These are phyloP conservation scores for Sycophaga agraensis DNA, from an alignment of 1,140 invertebrate species.

Conservation along the genomic window DNA sequence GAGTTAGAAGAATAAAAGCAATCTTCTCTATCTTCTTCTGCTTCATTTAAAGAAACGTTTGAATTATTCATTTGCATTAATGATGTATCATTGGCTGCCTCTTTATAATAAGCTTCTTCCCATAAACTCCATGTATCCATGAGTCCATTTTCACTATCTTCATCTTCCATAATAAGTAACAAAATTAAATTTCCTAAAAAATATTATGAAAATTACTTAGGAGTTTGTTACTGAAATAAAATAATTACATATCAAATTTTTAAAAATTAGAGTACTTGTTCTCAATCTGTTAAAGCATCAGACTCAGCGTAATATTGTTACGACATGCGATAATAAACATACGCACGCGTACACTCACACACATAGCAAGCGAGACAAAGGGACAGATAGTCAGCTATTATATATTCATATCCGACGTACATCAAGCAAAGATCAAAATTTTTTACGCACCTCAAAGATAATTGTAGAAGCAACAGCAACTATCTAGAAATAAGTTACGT, in stretches of 20 bases:
- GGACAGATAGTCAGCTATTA: no score
- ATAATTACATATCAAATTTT: not conserved
- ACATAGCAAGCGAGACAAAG: no score
- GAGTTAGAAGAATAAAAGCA: conserved; percentile 24
- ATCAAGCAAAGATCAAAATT: not conserved
- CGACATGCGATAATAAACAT: no score
- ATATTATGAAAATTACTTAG: conserved; percentile 10
- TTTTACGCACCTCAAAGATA: not conserved
- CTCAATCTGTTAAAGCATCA: no score
- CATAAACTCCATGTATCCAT: conserved; percentile 44
- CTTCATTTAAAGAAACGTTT: conserved; percentile 40
- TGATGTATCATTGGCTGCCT: conserved; percentile 37
- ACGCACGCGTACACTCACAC: no score
- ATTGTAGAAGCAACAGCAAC: not conserved
- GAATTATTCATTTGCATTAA: conserved; percentile 39
- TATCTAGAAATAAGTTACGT: no score
- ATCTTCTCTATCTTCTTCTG: conserved; percentile 33
- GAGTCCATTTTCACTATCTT: conserved; percentile 49
- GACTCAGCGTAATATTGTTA: no score
- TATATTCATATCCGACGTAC: no score
- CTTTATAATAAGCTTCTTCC: conserved; percentile 43
- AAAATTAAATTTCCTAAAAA: conserved; percentile 13
- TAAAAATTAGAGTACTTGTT: not conserved
- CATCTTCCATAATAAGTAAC: conserved; percentile 55
- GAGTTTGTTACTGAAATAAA: not conserved